These are phyloP conservation scores for Gallinago solitaria DNA, from an alignment of 2,797 vertebrate species.

Conservation along the genomic window DNA sequence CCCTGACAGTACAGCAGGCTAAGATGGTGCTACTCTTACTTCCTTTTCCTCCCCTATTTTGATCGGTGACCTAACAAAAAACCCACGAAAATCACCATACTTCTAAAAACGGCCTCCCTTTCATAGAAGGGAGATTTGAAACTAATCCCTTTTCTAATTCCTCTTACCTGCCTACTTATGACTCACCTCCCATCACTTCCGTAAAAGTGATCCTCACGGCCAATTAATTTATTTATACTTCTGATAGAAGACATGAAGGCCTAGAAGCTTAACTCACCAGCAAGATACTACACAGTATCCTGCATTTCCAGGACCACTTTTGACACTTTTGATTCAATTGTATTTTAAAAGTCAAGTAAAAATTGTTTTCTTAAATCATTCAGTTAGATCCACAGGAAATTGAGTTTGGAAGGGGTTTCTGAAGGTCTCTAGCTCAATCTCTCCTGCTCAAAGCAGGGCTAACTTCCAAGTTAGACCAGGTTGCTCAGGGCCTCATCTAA, in stretches of 20 bases:
- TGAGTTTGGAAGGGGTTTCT: background rate
- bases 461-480: background rate
- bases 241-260: background rate
- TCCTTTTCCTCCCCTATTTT: background rate
- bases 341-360: background rate
- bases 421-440: background rate
- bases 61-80: background rate
- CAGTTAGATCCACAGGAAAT: background rate
- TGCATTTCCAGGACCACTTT: background rate
- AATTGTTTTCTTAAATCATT: background rate
- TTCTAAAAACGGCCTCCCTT: background rate
- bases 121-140: background rate
- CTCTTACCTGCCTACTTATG: background rate
- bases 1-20: background rate
- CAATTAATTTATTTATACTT: background rate
- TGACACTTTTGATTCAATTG: background rate
- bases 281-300: background rate
- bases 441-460: background rate
- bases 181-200: background rate
- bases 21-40: background rate
- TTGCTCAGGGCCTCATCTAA: background rate
- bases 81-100: background rate
- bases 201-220: background rate
- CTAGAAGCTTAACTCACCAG: background rate
- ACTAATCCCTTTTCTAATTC: background rate